Percentiles rank a stretch among this genome's conserved stretches.
Conservation (phyloP, 1,140 invertebrate genomes). For the Dreissena rostriformis region DNA sequence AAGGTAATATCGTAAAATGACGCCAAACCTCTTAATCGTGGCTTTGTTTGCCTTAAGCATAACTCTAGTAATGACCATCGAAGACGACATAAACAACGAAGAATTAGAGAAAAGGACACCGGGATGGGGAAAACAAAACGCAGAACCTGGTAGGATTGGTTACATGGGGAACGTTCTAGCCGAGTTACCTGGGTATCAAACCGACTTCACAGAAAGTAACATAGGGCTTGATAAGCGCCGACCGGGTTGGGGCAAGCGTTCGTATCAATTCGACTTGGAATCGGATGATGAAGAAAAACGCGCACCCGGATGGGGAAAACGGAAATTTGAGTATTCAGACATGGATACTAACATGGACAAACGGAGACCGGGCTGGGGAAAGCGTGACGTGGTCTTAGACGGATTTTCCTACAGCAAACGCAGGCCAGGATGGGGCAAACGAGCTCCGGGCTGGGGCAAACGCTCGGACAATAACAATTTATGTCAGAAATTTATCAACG, state of each 20-base stretch:
- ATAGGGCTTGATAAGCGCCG: conserved; percentile 56
- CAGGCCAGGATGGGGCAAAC: conserved; percentile 64
- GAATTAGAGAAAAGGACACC: conserved; percentile 58
- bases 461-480: conserved; percentile 21
- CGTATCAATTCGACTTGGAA: conserved; percentile 14
- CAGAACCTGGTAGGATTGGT: conserved; percentile 50
- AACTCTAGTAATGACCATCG: conserved; percentile 16
- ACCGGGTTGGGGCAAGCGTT: conserved; percentile 66
- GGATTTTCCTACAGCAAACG: conserved; percentile 43
- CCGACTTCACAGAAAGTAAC: conserved; percentile 46
- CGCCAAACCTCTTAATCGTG: conserved; percentile 18
- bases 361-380: conserved; percentile 57
- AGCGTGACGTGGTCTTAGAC: conserved; percentile 40
- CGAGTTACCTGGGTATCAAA: conserved; percentile 46
- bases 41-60: conserved; percentile 34
- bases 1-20: conserved; percentile 14
- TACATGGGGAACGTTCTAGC: conserved; percentile 52
- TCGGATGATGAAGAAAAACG: conserved; percentile 40
- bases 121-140: conserved; percentile 56
- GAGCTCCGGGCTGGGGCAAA: conserved; percentile 68
- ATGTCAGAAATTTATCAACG: conserved; percentile 35
- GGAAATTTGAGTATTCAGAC: conserved; percentile 12
- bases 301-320: conserved; percentile 59
- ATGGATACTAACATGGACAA: conserved; percentile 32
- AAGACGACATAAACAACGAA: conserved; percentile 34